A percentile compares a stretch with the other conserved stretches of the same genome.
phyloP scores from a whole-genome alignment of 2,797 vertebrate genomes.

The Loris lydekkerianus region DNA sequence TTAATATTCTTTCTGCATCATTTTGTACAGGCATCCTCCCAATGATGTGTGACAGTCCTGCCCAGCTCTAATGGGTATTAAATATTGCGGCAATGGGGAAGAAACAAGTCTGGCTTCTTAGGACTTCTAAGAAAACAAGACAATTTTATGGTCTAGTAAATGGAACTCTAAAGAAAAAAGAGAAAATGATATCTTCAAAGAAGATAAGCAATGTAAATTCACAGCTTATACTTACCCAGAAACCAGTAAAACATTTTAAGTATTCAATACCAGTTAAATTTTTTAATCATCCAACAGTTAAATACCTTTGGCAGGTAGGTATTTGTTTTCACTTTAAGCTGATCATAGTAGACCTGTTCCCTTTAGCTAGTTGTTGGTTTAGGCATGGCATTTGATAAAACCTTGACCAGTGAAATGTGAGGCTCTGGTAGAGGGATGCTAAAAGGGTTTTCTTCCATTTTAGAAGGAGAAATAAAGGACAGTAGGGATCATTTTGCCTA shows the following conservation, averaged over 20 bases:
- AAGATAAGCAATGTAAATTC: not conserved
- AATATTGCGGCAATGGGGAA: not conserved
- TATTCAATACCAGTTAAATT: not conserved
- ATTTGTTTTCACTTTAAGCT: not conserved
- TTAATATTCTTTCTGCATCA: not conserved
- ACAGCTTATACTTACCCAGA: not conserved
- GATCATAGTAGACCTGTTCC: not conserved
- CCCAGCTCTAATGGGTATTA: not conserved
- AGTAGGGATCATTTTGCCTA: not conserved
- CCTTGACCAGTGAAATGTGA: not conserved
- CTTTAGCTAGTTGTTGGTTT: not conserved
- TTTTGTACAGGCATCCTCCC: not conserved
- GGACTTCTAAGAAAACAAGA: not conserved
- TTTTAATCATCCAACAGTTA: not conserved
- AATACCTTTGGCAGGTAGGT: not conserved
- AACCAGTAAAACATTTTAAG: not conserved
- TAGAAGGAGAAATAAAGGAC: not conserved
- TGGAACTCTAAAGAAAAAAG: not conserved
- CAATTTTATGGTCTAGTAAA: not conserved
- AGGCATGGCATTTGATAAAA: not conserved
- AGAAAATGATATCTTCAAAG: not conserved
- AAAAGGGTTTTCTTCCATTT: not conserved
- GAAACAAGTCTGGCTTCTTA: not conserved
- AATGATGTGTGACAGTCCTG: not conserved
- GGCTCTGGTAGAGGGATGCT: not conserved